Conservation (phyloP, 2,888 invertebrate species). For the Clivina fossor region DNA sequence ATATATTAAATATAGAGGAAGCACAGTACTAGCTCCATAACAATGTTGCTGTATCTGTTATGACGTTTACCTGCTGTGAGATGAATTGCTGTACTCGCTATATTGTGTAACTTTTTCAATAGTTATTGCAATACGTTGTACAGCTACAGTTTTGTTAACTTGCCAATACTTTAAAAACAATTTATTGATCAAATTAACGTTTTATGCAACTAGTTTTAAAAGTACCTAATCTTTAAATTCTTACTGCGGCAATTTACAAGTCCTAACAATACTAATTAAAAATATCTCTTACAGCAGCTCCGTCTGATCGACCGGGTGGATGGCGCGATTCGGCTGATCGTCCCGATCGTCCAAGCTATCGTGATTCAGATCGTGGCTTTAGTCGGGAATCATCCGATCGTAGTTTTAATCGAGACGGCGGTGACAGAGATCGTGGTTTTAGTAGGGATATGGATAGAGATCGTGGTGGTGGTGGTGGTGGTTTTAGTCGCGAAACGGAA, state of each 20-base stretch:
- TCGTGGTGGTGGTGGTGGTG: slow-evolving; percentile 45
- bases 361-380: slow-evolving; percentile 47
- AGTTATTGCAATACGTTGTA: slow-evolving; percentile 40
- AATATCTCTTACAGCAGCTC: slow-evolving; percentile 21
- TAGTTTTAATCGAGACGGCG: slow-evolving; percentile 41
- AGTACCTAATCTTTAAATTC: no score
- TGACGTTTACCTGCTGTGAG: slow-evolving; percentile 45
- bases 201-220: no score
- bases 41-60: slow-evolving; percentile 36
- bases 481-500: slow-evolving; percentile 44
- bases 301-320: slow-evolving; percentile 54
- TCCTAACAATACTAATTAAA: neutral
- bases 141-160: slow-evolving; percentile 40
- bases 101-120: slow-evolving; percentile 37
- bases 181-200: no score
- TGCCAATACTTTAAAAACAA: no score
- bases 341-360: slow-evolving; percentile 45
- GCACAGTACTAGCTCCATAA: slow-evolving; percentile 53
- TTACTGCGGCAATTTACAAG: no score
- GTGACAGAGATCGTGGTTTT: slow-evolving; percentile 42
- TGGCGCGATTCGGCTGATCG: slow-evolving; percentile 56
- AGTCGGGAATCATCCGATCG: no score
- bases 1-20: no score
- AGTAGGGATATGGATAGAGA: slow-evolving; percentile 35
- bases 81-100: slow-evolving; percentile 42